Evolutionary conservation across 2,797 vertebrate species (phyloP), one percentile per base, ranked within the genome.

Genomic region (Sebastes alutus): DNA sequence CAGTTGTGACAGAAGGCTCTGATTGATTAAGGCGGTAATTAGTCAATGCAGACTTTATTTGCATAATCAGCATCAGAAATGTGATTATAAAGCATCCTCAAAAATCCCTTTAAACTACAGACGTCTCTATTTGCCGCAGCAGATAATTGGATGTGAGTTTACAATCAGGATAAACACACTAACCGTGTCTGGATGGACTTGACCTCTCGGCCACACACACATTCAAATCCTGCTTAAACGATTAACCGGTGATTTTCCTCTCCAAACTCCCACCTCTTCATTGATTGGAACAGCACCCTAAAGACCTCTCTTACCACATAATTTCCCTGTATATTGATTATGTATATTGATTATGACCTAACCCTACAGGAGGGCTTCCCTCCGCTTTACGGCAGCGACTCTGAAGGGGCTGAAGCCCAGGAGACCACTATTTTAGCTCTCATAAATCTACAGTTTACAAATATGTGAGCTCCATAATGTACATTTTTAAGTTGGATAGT

Each of bases 241-340:
- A 94, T 94, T 93, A 93, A 91, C 80, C 25, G 78, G 71, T 86
- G 90, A 93, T 94, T 92, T 94, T 90, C 78, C 83, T 79, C 80
- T 85, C 74, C 74, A 90, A 90, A 89, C 93, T 88, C 91, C 87
- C 90, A 90, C 90, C 93, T 90, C 92, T 81, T 85, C 92, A 95
- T 93, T 93, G 95, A 96, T 96, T 91, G 83, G 79, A 89, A 70
- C 80, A 77, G 80, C 85, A 87, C 93, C 91, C 92, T 87, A 84
- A 93, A 95, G 94, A 89, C 92, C 82, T 85, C 89, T 87, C 88
- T 93, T 92, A 95, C 89, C 87, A 92, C 92, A 93, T 94, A 23
- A 95, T 95, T 95, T 95, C 92, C 93, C 92, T 93, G 93, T 95
- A 94, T 94, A 96, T 95, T 92, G 93, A 96, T 95, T 92, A 94